Conservation (phyloP, 2,113 vertebrate genomes). For the Leptobrachium ailaonicum region DNA sequence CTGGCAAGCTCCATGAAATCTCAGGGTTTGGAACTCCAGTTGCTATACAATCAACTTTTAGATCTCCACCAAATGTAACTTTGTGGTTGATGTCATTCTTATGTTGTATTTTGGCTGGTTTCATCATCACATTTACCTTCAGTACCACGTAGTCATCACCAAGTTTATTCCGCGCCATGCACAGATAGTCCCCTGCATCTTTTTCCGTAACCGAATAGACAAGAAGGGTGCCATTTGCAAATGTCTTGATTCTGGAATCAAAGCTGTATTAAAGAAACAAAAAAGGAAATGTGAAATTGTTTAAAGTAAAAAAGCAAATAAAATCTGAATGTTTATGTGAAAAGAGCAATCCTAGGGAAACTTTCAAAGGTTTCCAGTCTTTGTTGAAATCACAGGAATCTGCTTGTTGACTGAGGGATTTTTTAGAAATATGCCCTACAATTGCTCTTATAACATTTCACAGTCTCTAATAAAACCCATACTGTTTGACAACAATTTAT, state of each 20-base stretch:
- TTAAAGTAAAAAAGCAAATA: too few species aligned
- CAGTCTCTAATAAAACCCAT: too few species aligned
- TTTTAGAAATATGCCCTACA: too few species aligned
- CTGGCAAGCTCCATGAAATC: constrained; percentile 88
- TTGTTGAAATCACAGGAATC: too few species aligned
- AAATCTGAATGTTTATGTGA: too few species aligned
- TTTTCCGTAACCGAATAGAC: constrained; percentile 77
- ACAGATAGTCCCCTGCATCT: constrained; percentile 87
- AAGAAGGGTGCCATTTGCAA: constrained; percentile 79
- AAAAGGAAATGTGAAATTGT: constrained; percentile 20
- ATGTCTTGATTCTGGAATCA: constrained; percentile 79
- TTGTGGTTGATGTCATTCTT: constrained; percentile 73
- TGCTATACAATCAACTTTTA: constrained; percentile 88
- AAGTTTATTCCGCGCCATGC: constrained; percentile 82
- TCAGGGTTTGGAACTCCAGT: constrained; percentile 85
- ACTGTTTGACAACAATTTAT: too few species aligned
- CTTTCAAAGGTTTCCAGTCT: too few species aligned
- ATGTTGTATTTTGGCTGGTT: constrained; percentile 82
- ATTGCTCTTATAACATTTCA: too few species aligned
- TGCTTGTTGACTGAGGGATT: too few species aligned
- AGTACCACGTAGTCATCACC: constrained; percentile 82
- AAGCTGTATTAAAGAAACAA: constrained; percentile 60
- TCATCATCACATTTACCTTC: constrained; percentile 79
- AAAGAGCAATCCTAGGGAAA: too few species aligned
- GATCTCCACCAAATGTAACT: constrained; percentile 75